Percentiles rank a stretch among this genome's conserved stretches.
These are phyloP conservation scores for Lerema accius DNA, from an alignment of 1,140 invertebrate species.

Conservation along the genomic window DNA sequence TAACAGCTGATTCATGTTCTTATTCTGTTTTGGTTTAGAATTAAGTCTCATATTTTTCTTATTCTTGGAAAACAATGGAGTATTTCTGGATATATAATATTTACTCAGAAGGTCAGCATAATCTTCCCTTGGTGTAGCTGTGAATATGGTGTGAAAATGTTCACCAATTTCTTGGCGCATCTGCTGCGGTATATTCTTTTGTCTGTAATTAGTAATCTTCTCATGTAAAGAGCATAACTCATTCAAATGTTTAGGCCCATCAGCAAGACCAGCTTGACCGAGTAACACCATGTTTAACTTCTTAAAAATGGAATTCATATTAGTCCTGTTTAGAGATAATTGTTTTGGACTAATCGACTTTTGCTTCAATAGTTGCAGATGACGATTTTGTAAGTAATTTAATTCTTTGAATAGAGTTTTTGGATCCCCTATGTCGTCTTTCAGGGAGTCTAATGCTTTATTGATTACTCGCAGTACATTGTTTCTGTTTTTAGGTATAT, in stretches of 20 bases:
- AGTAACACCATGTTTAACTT: conserved; percentile 82
- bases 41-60: conserved; percentile 46
- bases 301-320: conserved; percentile 67
- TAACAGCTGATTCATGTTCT: conserved; percentile 41
- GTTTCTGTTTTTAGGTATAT: conserved; percentile 67
- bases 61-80: conserved; percentile 41
- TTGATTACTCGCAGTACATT: conserved; percentile 57
- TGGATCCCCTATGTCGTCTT: conserved; percentile 67
- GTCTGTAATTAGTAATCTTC: conserved; percentile 65
- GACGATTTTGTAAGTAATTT: conserved; percentile 68
- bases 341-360: conserved; percentile 75
- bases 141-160: conserved; percentile 80
- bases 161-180: conserved; percentile 77
- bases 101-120: conserved; percentile 74
- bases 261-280: conserved; percentile 81
- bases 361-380: conserved; percentile 66
- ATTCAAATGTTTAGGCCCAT: conserved; percentile 77
- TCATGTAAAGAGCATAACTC: conserved; percentile 70
- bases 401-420: conserved; percentile 64
- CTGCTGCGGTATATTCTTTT: conserved; percentile 65
- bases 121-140: conserved; percentile 69
- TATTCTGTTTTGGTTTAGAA: conserved; percentile 43
- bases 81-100: conserved; percentile 56
- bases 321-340: conserved; percentile 73
- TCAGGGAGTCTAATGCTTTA: conserved; percentile 63